Base-by-base conservation (phyloP, 2,113 vertebrate genomes). In the Sturnira hondurensis region DNA sequence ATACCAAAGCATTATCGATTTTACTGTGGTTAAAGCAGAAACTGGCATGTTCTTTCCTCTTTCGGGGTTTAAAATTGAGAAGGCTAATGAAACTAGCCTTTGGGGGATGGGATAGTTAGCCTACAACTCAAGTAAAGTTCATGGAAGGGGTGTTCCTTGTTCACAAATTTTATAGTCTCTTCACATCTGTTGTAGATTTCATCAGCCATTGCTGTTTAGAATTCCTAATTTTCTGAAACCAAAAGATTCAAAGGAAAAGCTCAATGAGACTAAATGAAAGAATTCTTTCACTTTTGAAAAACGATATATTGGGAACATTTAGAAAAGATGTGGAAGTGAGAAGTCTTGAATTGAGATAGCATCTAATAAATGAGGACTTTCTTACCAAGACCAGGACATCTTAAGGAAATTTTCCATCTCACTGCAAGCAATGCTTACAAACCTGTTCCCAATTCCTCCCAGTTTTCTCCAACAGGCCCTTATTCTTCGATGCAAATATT, bases 121-220 rank as follows among this genome's bases (percentile, higher is more conserved):
- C 43, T 19, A 67, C 7, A 81, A 20, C 1, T 22, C 47, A 76
- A 77, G 20, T 17, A 3, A 56, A 86, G 26, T 52, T 95, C 54
- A 78, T 31, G 38, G 24, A 80, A 86, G 70, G 92, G 41, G 78
- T 77, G 45, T 56, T 86, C 43, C 85, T 83, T 88, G 61, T 86
- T 97, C 86, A 93, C 31, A 82, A 3, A 86, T 74, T 94, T 95
- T 92, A 96, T 56, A 83, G 78, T 45, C 85, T 52, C 31, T 83
- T 90, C 54, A 84, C 95, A 95, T 96, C 81, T 96, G 90, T 90
- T 85, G 76, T 93, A 52, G 67, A 86, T 96, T 96, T 92, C 54
- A 89, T 67, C 50, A 91, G 45, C 36, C 70, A 91, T 82, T 95
- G 96, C 63, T 85, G 17, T 81, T 90, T 95, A 92, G 45, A 92